These are phyloP conservation scores for Ciconia nigra DNA, from an alignment of 2,797 vertebrate species.

Conservation along the genomic window DNA sequence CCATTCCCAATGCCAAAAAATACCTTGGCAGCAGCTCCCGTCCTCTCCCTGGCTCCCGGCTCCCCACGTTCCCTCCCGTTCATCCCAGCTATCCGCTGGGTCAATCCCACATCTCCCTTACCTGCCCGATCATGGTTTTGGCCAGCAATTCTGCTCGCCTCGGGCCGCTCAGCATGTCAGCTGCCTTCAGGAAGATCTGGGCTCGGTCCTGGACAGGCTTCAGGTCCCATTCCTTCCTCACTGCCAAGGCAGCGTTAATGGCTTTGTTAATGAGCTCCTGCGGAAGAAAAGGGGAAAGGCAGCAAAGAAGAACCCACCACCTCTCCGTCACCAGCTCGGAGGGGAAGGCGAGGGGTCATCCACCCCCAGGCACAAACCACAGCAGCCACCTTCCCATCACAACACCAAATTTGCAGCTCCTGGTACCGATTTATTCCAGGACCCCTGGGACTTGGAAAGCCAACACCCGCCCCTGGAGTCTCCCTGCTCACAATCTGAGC, in stretches of 20 bases:
- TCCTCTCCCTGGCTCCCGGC: rapidly evolving
- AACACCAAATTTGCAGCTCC: neutral
- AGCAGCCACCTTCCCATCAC: neutral
- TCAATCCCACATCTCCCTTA: neutral
- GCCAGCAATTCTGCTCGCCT: constrained; percentile 88
- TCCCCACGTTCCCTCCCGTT: neutral
- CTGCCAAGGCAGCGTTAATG: constrained; percentile 83
- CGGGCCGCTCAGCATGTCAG: constrained; percentile 86
- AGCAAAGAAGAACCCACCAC: neutral
- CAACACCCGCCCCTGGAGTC: neutral
- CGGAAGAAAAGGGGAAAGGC: neutral
- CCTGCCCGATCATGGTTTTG: constrained; percentile 97
- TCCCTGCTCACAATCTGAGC: neutral
- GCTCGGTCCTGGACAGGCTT: constrained; percentile 87
- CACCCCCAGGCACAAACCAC: neutral
- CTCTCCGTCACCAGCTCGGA: rapidly evolving
- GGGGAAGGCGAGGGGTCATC: neutral
- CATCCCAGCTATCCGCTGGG: rapidly evolving
- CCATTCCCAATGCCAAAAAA: neutral
- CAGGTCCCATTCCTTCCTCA: constrained; percentile 91
- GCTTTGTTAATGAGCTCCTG: constrained; percentile 91
- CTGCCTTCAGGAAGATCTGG: constrained; percentile 89
- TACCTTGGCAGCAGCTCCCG: neutral
- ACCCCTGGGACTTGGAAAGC: neutral
- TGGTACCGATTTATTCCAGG: rapidly evolving